Base-by-base conservation (phyloP, 53 echinoderm and acorn worm species). In the Temnopleurus reevesii region DNA sequence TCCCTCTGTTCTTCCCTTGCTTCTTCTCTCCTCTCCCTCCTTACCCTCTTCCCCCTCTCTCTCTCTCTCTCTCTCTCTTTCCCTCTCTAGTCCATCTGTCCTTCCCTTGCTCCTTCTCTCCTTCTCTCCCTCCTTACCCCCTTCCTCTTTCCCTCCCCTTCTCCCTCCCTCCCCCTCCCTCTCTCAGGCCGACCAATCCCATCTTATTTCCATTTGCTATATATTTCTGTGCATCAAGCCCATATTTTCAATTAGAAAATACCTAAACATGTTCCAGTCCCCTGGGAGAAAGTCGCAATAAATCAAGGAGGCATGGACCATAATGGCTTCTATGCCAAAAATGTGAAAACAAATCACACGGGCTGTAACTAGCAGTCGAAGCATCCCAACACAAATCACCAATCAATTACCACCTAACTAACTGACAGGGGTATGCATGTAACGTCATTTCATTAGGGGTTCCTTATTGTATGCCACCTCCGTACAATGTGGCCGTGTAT, bases 271-370 rank as follows among this genome's bases (percentile, higher is more conserved):
- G 63, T 63, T 63, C 15, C 33, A 31, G 63, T 63, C 63, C 15
- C 34, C 34, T 63, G 18, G 63, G 5, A 63, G 33, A 30, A 12
- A 18, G 31, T 31, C 34, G 63, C 63, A 63, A 63, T 63, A 63
- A 63, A 63, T 63, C 30, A 63, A 63, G 30, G 31, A 33, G 18
- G 63, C 34, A 17, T 2, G 17, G 33, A 4, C 4, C 63, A 33
- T 63, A 63, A 63, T 63, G 63, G 34, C 30, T 63, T 33, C 63
- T 34, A 63, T 63, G 63, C 33, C 63, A 63, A 63, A 63, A 63
- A 63, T 63, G 63, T 63, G 63, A 63, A 15, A 63, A 63, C 63
- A 63, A 15, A 33, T 63, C 63, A 63, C 34, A 34, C 63, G 1
- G 18, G 12, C 34, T 12, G n/a, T 7, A 23, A 12, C 3, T 34